A percentile compares a stretch with the other conserved stretches of the same genome.
Evolutionary conservation across 2,113 vertebrate genomes (phyloP).

Genomic region (Cygnus buccinator): DNA sequence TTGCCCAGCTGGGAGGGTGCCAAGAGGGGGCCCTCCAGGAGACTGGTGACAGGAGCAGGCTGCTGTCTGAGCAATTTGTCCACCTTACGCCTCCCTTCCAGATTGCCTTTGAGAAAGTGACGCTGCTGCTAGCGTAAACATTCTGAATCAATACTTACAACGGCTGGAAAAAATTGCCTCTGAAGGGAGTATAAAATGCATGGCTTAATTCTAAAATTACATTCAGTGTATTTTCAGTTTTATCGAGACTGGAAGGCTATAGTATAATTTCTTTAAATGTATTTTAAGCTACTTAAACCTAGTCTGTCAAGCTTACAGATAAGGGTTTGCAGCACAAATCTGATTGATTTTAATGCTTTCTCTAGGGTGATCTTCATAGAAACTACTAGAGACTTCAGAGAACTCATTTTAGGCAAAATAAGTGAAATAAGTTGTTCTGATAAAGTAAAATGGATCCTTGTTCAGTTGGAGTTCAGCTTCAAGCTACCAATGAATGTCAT

Average conservation of each 20-base stretch:
- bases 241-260: background rate
- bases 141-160: background rate
- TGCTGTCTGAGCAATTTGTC: background rate
- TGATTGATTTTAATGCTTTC: conserved; percentile 68
- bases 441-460: conserved; percentile 78
- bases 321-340: conserved; percentile 38
- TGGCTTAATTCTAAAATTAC: background rate
- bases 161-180: background rate
- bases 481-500: conserved; percentile 77
- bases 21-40: rapidly evolving
- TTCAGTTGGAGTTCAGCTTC: conserved; percentile 80
- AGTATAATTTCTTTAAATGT: background rate
- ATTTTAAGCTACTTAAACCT: background rate
- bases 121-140: background rate
- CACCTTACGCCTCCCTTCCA: background rate
- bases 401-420: conserved; percentile 1
- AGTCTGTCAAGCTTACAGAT: background rate
- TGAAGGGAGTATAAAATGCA: background rate
- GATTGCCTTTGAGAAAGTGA: background rate
- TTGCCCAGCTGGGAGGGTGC: background rate
- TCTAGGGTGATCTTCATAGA: conserved; percentile 50
- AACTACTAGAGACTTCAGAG: conserved; percentile 35
- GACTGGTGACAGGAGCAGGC: background rate
- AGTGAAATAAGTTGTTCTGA: conserved; percentile 1
- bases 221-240: background rate